phyloP scores from a whole-genome alignment of 1,140 invertebrate species.

The Agrypnia vestita region DNA sequence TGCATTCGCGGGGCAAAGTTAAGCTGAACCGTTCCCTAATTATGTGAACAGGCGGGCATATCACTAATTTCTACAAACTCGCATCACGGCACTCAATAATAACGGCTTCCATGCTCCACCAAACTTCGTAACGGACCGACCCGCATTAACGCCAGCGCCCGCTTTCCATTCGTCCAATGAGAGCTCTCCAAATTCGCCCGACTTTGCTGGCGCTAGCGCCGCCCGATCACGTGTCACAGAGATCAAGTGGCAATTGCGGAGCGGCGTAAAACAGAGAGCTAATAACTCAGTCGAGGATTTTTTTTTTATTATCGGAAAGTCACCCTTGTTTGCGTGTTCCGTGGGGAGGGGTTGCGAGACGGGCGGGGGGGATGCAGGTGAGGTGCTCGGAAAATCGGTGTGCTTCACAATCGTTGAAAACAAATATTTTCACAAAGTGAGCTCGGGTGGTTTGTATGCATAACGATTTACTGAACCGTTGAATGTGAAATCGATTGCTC shows the following conservation, averaged over 20 bases:
- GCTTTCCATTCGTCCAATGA: slow-evolving; percentile 10
- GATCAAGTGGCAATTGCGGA: slow-evolving; percentile 10
- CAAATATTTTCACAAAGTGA: too few relatives aligned
- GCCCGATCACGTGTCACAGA: slow-evolving; percentile 11
- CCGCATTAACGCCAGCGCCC: background rate
- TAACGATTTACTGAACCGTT: too few relatives aligned
- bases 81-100: slow-evolving; percentile 9
- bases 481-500: too few relatives aligned
- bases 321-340: background rate
- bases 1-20: background rate
- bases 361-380: too few relatives aligned
- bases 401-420: too few relatives aligned
- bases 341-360: background rate
- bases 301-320: background rate
- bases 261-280: slow-evolving; percentile 12
- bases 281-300: background rate
- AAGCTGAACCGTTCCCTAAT: background rate
- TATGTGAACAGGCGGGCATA: background rate
- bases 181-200: background rate
- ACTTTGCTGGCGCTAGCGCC: background rate
- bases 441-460: too few relatives aligned
- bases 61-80: background rate
- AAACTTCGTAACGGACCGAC: background rate
- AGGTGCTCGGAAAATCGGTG: too few relatives aligned
- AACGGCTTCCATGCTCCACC: background rate